phyloP scores from a whole-genome alignment of 2,113 vertebrate genomes.

The Uropsilus gracilis region DNA sequence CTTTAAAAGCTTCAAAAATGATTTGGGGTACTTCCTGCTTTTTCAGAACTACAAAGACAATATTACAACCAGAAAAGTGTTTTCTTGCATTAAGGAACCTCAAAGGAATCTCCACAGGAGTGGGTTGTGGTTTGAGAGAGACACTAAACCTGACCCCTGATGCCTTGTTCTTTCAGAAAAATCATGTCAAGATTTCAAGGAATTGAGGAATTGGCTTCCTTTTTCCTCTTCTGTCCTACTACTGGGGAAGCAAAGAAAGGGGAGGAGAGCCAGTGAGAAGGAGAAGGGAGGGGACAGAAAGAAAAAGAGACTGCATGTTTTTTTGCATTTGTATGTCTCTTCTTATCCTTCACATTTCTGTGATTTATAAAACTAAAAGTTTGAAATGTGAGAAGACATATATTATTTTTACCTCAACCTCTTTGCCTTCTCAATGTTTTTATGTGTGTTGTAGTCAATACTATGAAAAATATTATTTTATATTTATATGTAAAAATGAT shows the following conservation, averaged over 20 bases:
- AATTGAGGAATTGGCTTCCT: neutral
- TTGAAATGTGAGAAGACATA: neutral
- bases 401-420: neutral
- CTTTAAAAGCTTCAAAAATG: conserved; percentile 65
- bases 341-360: neutral
- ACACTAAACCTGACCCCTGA: neutral
- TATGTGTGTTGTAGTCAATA: neutral
- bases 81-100: conserved; percentile 54
- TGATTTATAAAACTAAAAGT: conserved; percentile 11
- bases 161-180: neutral
- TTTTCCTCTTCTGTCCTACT: neutral
- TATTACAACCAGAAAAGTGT: neutral
- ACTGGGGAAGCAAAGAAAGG: neutral
- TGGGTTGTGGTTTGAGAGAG: neutral
- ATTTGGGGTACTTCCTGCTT: conserved; percentile 33
- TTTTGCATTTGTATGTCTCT: neutral
- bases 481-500: neutral
- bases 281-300: neutral
- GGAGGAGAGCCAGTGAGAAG: no score
- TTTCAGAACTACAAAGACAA: conserved; percentile 45
- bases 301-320: neutral
- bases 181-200: neutral
- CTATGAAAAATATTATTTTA: neutral
- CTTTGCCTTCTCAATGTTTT: neutral
- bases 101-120: neutral